Evolutionary conservation across 2,113 vertebrate genomes (phyloP).

Genomic region (Chaenocephalus aceratus): DNA sequence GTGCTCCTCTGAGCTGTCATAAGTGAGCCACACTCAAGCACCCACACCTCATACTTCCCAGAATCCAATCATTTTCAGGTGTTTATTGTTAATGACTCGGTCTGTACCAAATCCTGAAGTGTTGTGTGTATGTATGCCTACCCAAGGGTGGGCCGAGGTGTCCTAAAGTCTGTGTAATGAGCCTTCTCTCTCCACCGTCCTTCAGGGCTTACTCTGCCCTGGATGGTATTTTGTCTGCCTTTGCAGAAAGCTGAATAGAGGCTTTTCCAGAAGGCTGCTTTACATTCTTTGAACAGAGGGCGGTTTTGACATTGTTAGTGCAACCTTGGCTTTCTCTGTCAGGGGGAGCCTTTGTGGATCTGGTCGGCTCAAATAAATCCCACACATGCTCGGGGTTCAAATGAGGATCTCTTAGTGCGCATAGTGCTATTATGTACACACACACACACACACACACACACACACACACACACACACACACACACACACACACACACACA

Average conservation of each 20-base stretch:
- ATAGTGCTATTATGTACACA: slow-evolving; percentile 25
- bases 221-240: slow-evolving; percentile 42
- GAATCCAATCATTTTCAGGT: slow-evolving; percentile 32
- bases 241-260: slow-evolving; percentile 43
- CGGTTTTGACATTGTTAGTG: slow-evolving; percentile 68
- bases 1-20: slow-evolving; percentile 4
- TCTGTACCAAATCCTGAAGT: slow-evolving; percentile 16
- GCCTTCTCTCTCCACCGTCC: slow-evolving; percentile 13
- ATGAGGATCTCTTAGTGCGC: slow-evolving; percentile 37
- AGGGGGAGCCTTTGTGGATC: slow-evolving; percentile 46
- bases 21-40: slow-evolving; percentile 4
- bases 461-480: slow-evolving; percentile 34
- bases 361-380: slow-evolving; percentile 39
- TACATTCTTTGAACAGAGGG: slow-evolving; percentile 58
- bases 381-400: slow-evolving; percentile 45
- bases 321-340: slow-evolving; percentile 66
- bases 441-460: slow-evolving; percentile 30
- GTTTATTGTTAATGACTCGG: slow-evolving; percentile 43
- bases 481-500: slow-evolving; percentile 35
- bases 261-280: slow-evolving; percentile 48
- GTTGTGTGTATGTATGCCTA: slow-evolving; percentile 6
- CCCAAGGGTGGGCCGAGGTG: slow-evolving; percentile 26
- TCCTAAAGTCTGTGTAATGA: slow-evolving; percentile 31
- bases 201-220: slow-evolving; percentile 43
- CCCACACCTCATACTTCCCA: slow-evolving; percentile 21